Evolutionary conservation across 2,888 invertebrate species (phyloP).

Genomic region (Chouioia cunea): DNA sequence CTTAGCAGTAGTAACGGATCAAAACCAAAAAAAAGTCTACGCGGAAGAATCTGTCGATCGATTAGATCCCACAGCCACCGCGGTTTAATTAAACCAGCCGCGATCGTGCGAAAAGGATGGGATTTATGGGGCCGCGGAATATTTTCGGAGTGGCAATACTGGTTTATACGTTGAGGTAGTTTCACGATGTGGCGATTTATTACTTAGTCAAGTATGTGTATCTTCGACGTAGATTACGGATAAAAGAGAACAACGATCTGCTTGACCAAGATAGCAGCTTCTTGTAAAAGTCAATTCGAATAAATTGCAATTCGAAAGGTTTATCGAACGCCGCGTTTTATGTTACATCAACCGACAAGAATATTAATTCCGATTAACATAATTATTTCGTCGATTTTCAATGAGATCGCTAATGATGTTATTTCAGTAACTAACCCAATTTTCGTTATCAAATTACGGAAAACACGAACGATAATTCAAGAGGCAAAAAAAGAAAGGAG

Average conservation of each 20-base stretch:
- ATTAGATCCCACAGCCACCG: conserved; percentile 45
- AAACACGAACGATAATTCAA: conserved; percentile 16
- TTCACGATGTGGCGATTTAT: conserved; percentile 34
- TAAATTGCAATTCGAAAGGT: conserved; percentile 21
- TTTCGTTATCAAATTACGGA: conserved; percentile 3
- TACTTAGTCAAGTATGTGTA: conserved; percentile 22
- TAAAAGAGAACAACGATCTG: conserved; percentile 17
- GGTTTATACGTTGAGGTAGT: conserved; percentile 37
- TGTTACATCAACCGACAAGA: too few relatives aligned
- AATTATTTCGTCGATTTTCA: too few relatives aligned
- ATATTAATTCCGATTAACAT: too few relatives aligned
- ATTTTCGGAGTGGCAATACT: conserved; percentile 37
- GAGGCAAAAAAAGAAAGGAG: neutral
- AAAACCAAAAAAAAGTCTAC: conserved; percentile 18
- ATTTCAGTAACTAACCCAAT: too few relatives aligned
- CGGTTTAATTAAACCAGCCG: conserved; percentile 61
- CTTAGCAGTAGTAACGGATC: neutral
- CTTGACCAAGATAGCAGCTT: conserved; percentile 42
- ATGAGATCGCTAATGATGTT: too few relatives aligned
- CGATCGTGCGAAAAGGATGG: conserved; percentile 51
- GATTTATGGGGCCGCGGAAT: conserved; percentile 39
- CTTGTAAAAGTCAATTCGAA: conserved; percentile 43
- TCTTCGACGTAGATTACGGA: conserved; percentile 40
- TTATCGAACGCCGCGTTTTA: too few relatives aligned
- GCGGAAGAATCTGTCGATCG: conserved; percentile 37